Evolutionary conservation across 2,888 invertebrate species (phyloP).

Genomic region (Danaus chrysippus): DNA sequence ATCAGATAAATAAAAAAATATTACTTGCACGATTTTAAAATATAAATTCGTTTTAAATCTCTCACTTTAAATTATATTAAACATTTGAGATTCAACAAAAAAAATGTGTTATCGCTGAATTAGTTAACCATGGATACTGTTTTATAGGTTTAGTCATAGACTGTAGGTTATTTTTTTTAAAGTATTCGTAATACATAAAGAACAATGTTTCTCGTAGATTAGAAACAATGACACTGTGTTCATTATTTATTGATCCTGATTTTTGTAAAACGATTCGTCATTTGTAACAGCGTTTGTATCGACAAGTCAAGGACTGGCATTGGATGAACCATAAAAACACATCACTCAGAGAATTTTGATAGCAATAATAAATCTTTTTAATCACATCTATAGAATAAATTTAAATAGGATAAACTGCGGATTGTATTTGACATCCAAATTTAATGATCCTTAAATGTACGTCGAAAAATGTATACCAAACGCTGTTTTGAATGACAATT

Average conservation of each 20-base stretch:
- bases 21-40: constrained; percentile 16
- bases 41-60: constrained; percentile 17
- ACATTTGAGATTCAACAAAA: constrained; percentile 30
- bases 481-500: constrained; percentile 21
- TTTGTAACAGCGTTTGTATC: constrained; percentile 35
- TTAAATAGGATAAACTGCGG: neutral
- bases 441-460: too few relatives aligned
- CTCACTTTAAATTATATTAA: constrained; percentile 23
- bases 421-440: neutral
- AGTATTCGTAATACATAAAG: constrained; percentile 58
- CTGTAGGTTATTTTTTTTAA: constrained; percentile 37
- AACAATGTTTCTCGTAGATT: constrained; percentile 44
- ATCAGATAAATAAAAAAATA: constrained; percentile 1
- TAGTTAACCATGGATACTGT: constrained; percentile 31
- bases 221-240: constrained; percentile 51
- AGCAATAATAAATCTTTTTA: constrained; percentile 5
- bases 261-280: constrained; percentile 46
- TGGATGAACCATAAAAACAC: constrained; percentile 7
- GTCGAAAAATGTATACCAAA: neutral
- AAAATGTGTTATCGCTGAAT: constrained; percentile 24
- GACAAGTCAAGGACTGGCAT: constrained; percentile 19
- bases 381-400: neutral
- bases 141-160: constrained; percentile 29
- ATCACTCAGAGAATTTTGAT: neutral
- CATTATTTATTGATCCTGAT: constrained; percentile 61